Conservation (phyloP, 2,113 vertebrate genomes). For the Brachypteracias leptosomus region DNA sequence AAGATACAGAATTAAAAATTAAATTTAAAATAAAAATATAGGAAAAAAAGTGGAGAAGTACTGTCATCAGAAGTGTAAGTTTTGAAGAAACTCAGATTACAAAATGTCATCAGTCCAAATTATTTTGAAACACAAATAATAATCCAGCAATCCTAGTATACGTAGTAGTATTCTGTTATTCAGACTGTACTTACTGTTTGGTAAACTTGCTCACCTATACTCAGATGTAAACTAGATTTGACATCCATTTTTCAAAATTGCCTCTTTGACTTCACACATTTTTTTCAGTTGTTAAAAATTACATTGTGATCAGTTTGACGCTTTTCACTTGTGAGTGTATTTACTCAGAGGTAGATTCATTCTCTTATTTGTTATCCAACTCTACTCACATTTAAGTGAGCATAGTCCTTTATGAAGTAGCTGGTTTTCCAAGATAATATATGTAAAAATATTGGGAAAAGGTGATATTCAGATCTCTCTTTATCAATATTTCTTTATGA, state of each 20-base stretch:
- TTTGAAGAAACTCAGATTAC: not conserved
- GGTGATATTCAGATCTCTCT: not conserved
- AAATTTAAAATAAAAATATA: not conserved
- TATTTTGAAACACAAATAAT: not conserved
- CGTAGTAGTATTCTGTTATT: not conserved
- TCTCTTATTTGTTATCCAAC: slow-evolving; percentile 26
- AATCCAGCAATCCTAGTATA: not conserved
- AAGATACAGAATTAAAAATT: not conserved
- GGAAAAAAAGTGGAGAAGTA: not conserved
- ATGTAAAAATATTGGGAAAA: not conserved
- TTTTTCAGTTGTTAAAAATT: not conserved
- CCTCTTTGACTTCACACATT: not conserved
- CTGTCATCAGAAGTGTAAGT: not conserved
- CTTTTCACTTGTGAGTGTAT: slow-evolving; percentile 31
- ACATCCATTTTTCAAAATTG: not conserved
- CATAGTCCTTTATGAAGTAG: slow-evolving; percentile 3
- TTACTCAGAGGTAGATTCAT: not conserved
- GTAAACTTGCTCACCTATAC: not conserved
- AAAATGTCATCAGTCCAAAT: not conserved
- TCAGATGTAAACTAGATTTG: not conserved
- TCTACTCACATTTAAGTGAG: not conserved
- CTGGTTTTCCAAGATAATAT: slow-evolving; percentile 1
- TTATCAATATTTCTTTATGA: not conserved
- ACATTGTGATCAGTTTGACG: not conserved
- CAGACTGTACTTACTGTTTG: not conserved